phyloP scores from a whole-genome alignment of 2,113 vertebrate genomes.

The Vulpes vulpes region DNA sequence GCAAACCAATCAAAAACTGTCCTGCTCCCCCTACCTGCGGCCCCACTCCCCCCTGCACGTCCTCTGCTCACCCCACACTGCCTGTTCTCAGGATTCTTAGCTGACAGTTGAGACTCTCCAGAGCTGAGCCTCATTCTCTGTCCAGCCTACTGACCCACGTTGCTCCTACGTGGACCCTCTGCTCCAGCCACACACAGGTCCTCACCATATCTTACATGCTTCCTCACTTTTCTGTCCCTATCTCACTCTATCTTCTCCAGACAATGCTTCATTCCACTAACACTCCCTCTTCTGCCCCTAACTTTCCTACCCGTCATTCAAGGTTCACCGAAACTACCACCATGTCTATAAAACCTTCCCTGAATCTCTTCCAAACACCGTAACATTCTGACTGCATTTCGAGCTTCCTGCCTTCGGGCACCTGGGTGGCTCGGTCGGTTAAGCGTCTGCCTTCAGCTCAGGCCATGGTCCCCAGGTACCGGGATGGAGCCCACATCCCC shows the following conservation, averaged over 20 bases:
- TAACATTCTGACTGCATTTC: background rate
- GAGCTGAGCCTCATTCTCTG: background rate
- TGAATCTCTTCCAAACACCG: background rate
- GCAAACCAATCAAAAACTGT: background rate
- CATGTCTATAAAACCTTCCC: background rate
- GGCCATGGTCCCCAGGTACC: no score
- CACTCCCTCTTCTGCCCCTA: background rate
- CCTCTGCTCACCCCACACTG: background rate
- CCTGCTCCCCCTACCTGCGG: no score
- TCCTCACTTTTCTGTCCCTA: background rate
- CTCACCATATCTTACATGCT: background rate
- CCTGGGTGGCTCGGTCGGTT: no score
- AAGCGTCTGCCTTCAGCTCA: no score
- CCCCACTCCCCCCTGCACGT: background rate
- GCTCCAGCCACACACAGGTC: background rate
- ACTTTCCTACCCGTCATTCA: slow-evolving; percentile 2
- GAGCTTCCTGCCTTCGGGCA: background rate
- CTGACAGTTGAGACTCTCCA: background rate
- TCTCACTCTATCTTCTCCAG: background rate
- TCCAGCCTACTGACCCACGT: background rate
- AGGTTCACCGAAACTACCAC: background rate
- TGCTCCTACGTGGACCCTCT: background rate
- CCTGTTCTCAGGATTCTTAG: background rate
- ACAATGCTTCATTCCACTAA: background rate
- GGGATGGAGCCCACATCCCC: no score